Evolutionary conservation across 1,140 invertebrate species (phyloP).

Genomic region (Bombus waltoni): DNA sequence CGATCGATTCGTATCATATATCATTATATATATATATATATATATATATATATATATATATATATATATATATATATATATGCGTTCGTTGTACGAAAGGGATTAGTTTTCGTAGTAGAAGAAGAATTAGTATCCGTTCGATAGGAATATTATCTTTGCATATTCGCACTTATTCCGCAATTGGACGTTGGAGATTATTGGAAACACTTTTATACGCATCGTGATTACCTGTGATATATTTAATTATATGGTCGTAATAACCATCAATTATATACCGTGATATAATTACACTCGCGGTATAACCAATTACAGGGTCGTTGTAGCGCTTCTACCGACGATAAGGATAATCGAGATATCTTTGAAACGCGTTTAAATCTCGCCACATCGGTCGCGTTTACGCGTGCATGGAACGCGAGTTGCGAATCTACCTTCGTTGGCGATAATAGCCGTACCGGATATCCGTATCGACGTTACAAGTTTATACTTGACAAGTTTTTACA

Average conservation of each 20-base stretch:
- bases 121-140: no score
- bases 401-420: conserved; percentile 9
- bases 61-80: no score
- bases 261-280: not conserved
- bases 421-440: conserved; percentile 35
- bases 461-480: conserved; percentile 33
- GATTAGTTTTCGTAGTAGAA: no score
- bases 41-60: no score
- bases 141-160: no score
- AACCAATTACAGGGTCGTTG: not conserved
- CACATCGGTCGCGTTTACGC: not conserved
- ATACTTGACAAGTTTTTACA: not conserved
- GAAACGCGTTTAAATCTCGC: not conserved
- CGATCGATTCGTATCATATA: not conserved
- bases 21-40: no score
- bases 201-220: no score
- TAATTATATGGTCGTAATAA: not conserved
- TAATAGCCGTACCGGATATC: conserved; percentile 42
- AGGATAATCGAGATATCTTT: not conserved
- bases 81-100: not conserved
- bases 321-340: not conserved
- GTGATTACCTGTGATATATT: not conserved
- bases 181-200: no score
- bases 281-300: not conserved
- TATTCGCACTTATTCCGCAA: no score